Conservation (phyloP, 2,797 vertebrate genomes). For the Eleutherodactylus coqui region DNA sequence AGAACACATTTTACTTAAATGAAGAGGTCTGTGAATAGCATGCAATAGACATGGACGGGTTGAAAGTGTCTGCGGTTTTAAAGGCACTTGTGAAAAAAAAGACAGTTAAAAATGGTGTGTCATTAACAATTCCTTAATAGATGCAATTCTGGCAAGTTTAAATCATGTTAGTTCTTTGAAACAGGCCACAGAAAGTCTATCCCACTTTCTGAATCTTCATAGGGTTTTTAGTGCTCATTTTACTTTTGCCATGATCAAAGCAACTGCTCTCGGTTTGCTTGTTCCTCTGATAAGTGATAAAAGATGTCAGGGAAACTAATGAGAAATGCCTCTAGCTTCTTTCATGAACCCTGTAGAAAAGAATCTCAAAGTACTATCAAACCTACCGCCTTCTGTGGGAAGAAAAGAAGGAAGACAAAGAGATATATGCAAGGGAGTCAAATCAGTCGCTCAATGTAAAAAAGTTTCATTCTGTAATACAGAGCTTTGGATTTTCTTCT, state of each 20-base stretch:
- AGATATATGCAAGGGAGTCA: conserved; percentile 54
- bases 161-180: conserved; percentile 75
- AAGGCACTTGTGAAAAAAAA: conserved; percentile 13
- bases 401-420: conserved; percentile 67
- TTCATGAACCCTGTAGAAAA: conserved; percentile 74
- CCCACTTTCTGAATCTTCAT: conserved; percentile 75
- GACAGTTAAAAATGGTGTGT: conserved; percentile 50
- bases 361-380: conserved; percentile 71
- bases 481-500: background rate
- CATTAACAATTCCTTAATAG: conserved; percentile 72
- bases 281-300: conserved; percentile 82
- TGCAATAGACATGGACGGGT: conserved; percentile 8
- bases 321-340: conserved; percentile 73
- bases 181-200: conserved; percentile 72
- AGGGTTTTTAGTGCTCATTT: conserved; percentile 77
- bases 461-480: background rate
- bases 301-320: conserved; percentile 78
- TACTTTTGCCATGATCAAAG: conserved; percentile 81
- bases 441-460: conserved; percentile 30
- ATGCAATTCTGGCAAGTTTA: conserved; percentile 71
- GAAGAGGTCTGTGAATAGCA: conserved; percentile 15
- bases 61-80: conserved; percentile 42
- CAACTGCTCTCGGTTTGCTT: conserved; percentile 76
- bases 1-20: background rate
- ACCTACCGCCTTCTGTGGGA: conserved; percentile 71